Percentiles rank a stretch among this genome's conserved stretches.
phyloP scores from a whole-genome alignment of 2,888 invertebrate genomes.

The Biston stratarius region DNA sequence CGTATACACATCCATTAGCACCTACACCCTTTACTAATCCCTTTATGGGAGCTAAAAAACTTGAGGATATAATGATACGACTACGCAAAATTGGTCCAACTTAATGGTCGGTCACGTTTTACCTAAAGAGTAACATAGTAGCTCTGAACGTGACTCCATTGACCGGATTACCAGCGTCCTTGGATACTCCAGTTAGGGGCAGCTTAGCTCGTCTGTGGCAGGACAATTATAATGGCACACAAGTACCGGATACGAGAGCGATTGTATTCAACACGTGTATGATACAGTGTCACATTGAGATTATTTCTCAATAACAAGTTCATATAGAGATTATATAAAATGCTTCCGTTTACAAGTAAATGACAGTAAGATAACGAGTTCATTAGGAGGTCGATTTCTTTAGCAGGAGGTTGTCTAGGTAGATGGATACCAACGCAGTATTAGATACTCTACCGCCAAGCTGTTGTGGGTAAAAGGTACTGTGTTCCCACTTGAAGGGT shows the following conservation, averaged over 20 bases:
- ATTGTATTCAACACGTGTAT: constrained; percentile 68
- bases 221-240: constrained; percentile 65
- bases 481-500: too few species aligned
- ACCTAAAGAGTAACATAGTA: constrained; percentile 49
- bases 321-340: constrained; percentile 29
- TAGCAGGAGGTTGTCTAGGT: too few species aligned
- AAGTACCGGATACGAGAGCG: constrained; percentile 62
- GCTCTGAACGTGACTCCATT: constrained; percentile 63
- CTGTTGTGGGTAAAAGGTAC: too few species aligned
- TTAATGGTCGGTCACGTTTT: constrained; percentile 52
- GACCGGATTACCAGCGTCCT: constrained; percentile 70
- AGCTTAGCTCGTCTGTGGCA: constrained; percentile 60
- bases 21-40: constrained; percentile 82
- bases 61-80: constrained; percentile 61
- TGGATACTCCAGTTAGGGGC: constrained; percentile 61
- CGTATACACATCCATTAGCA: constrained; percentile 82
- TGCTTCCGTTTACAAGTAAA: not conserved
- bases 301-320: constrained; percentile 38
- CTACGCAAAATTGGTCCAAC: constrained; percentile 60
- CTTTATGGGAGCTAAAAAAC: constrained; percentile 69
- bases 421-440: too few species aligned
- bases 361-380: too few species aligned
- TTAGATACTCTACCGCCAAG: too few species aligned
- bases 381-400: too few species aligned
- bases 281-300: constrained; percentile 45